phyloP scores from a whole-genome alignment of 2,888 invertebrate genomes.

The Acanthoscelides obtectus region DNA sequence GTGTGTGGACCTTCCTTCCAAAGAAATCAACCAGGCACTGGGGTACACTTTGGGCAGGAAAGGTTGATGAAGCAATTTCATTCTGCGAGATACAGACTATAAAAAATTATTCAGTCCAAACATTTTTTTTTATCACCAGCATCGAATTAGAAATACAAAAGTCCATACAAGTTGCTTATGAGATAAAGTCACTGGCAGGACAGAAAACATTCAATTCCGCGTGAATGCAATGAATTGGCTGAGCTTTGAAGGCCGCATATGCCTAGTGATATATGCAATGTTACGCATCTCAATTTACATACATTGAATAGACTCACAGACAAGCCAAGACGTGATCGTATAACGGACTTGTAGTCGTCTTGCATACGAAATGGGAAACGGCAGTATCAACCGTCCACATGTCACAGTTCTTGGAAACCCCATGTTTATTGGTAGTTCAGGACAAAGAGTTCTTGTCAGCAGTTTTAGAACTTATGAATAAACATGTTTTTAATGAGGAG shows the following conservation, averaged over 20 bases:
- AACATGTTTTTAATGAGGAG: neutral
- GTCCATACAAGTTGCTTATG: no score
- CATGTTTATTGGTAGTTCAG: neutral
- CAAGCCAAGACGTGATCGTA: neutral
- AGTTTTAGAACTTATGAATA: neutral
- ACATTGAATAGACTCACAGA: neutral
- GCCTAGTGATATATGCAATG: neutral
- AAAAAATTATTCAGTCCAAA: no score
- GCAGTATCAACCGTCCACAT: neutral
- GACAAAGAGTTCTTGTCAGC: neutral
- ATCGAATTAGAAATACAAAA: no score
- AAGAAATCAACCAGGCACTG: no score
- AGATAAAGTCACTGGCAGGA: neutral
- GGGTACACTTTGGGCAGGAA: no score
- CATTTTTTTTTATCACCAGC: no score
- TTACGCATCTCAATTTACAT: neutral
- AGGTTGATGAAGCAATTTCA: no score
- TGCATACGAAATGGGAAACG: neutral
- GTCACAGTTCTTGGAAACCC: neutral
- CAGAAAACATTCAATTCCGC: neutral
- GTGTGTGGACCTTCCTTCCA: no score
- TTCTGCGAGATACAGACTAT: no score
- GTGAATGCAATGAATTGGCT: neutral
- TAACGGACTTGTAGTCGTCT: neutral
- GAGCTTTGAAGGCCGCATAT: neutral